These are phyloP conservation scores for Epizoanthus illoricatus DNA, from an alignment of 92 coral and sea anemone genomes.

Conservation along the genomic window DNA sequence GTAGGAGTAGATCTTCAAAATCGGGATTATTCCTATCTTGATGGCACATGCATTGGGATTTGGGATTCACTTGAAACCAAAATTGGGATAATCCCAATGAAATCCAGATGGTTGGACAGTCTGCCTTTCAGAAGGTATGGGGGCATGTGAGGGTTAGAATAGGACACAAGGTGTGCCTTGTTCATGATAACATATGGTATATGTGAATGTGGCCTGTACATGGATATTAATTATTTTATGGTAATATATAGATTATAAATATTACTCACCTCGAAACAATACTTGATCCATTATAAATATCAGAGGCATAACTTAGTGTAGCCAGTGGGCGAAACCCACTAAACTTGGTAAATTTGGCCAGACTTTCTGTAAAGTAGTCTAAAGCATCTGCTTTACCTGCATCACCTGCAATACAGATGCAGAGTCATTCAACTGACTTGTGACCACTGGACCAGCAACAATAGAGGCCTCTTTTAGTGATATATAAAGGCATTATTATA, in stretches of 20 bases:
- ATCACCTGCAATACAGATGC: slow-evolving; percentile 49
- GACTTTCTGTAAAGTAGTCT: slow-evolving; percentile 94
- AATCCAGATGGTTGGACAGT: no score
- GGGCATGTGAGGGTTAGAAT: no score
- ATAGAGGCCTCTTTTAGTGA: no score
- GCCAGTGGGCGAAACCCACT: slow-evolving; percentile 95
- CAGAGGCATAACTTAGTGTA: slow-evolving; percentile 96
- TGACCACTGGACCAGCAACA: background rate
- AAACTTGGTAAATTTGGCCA: slow-evolving; percentile 93
- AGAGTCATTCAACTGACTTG: background rate
- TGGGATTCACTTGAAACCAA: no score
- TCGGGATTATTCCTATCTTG: no score
- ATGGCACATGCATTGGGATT: no score
- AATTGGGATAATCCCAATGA: no score
- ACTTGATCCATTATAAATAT: slow-evolving; percentile 91
- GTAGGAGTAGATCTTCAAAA: no score
- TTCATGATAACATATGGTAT: background rate
- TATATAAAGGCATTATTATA: no score
- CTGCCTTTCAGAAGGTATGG: no score
- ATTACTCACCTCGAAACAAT: slow-evolving; percentile 86
- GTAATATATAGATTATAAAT: background rate
- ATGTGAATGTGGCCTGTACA: background rate
- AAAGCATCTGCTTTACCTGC: slow-evolving; percentile 77
- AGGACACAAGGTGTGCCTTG: no score
- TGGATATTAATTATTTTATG: no score